Evolutionary conservation across 2,797 vertebrate species (phyloP), one percentile per base, ranked within the genome.

Genomic region (Apodemus agrarius): DNA sequence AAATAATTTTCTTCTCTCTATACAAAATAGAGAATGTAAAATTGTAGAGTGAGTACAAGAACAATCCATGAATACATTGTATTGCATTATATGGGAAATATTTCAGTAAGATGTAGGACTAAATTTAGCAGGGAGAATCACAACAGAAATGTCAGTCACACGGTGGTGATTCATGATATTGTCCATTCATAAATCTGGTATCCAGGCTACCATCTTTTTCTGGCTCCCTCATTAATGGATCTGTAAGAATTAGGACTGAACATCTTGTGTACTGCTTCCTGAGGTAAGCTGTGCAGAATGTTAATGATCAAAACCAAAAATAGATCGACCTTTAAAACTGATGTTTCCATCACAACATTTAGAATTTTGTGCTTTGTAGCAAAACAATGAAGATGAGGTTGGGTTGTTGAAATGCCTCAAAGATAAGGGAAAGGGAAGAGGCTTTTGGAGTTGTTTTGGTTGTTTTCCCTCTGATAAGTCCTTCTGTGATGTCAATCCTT

Each of bases 241-340:
- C n/a, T 65, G 11, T 83, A 74, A 90, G 79, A 94, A 93, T 92
- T 95, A 91, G 89, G 95, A 90, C 22, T 59, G 84, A 93, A 85
- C 54, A 78, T 90, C 89, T 97, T 86, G 81, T 90, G 96, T 92
- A 61, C 31, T 80, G 57, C 74, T 97, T 97, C 74, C 67, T 72
- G 90, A 95, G 37, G 75, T 65, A 65, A 80, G n/a, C 81, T 94
- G 49, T 90, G 57, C 69, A 95, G 90, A 97, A 95, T 87, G 75
- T 83, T 97, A 97, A 96, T 92, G 93, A 96, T 76, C 81, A 94
- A 90, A 96, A 94, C 24, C 65, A 91, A 79, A 96, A 91, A 92
- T 52, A 95, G 72, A 82, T 14, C 49, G 81, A 94, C 61, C 84
- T 97, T 96, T 97, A 93, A 94, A 93, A 93, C 61, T 12, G 34